These are phyloP conservation scores for Coenonympha glycerion DNA, from an alignment of 2,888 invertebrate species.

Conservation along the genomic window DNA sequence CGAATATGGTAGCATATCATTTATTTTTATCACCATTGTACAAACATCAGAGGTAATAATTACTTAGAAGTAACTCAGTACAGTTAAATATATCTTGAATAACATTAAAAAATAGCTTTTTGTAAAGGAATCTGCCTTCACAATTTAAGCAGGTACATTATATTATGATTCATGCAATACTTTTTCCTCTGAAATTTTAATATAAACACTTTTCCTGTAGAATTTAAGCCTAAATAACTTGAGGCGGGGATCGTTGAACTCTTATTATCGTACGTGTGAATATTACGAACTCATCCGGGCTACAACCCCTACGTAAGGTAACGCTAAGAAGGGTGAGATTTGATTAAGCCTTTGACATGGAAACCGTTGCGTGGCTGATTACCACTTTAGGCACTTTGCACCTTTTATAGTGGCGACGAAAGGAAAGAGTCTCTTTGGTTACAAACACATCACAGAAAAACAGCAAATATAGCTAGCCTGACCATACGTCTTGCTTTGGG, in stretches of 20 bases:
- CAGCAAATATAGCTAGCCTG: too few species aligned
- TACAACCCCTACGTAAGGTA: neutral
- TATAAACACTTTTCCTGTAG: neutral
- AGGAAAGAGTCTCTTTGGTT: too few species aligned
- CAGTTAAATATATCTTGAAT: neutral
- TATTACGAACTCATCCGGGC: neutral
- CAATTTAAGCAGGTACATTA: too few species aligned
- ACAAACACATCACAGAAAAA: too few species aligned
- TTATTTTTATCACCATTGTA: constrained; percentile 21
- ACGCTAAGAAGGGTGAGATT: neutral
- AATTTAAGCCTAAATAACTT: neutral
- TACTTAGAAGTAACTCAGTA: neutral
- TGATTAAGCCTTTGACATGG: neutral
- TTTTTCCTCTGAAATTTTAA: too few species aligned
- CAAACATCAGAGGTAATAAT: neutral
- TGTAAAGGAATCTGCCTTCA: neutral
- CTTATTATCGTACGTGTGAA: neutral
- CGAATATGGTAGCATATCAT: constrained; percentile 33
- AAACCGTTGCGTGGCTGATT: too few species aligned
- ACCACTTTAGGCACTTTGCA: too few species aligned
- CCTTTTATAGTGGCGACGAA: too few species aligned
- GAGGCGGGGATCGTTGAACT: neutral
- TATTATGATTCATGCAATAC: too few species aligned
- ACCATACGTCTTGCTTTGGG: too few species aligned
- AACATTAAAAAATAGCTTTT: neutral